phyloP scores from a whole-genome alignment of 2,113 vertebrate genomes.

The Psittacula cyanocephala region DNA sequence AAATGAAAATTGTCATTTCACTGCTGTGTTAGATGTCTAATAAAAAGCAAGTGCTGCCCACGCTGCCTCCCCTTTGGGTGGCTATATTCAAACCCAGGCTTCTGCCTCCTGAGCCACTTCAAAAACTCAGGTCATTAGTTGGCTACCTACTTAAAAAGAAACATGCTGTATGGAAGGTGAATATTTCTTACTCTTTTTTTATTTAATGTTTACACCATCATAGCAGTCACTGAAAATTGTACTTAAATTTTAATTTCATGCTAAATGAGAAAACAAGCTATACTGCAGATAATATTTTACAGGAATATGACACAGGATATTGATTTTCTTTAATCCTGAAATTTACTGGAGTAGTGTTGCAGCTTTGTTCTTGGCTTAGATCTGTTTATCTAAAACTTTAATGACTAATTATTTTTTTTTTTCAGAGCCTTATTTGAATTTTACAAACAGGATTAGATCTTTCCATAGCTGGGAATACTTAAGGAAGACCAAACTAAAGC shows the following conservation, averaged over 20 bases:
- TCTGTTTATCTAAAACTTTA: slow-evolving; percentile 45
- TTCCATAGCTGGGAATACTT: not conserved
- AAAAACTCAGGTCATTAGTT: not conserved
- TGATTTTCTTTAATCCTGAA: slow-evolving; percentile 28
- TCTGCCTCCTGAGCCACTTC: not conserved
- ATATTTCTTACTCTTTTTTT: not conserved
- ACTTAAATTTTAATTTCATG: not conserved
- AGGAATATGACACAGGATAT: not conserved
- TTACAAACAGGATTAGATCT: slow-evolving; percentile 46
- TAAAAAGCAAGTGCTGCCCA: not conserved
- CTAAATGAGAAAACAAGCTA: not conserved
- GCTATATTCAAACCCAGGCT: not conserved
- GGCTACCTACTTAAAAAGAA: not conserved
- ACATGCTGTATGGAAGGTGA: not conserved
- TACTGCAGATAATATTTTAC: not conserved
- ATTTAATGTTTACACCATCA: not conserved
- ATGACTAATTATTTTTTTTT: not conserved
- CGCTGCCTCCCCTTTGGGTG: not conserved
- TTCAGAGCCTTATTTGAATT: slow-evolving; percentile 13
- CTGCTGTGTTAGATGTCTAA: not conserved
- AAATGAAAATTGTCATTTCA: not conserved
- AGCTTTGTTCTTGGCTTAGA: slow-evolving; percentile 51
- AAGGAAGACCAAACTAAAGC: not conserved
- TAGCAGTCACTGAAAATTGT: not conserved
- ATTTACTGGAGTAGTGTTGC: not conserved